Base-by-base conservation (phyloP, 35 echinoderm and acorn worm species). In the Heliocidaris tuberculata region DNA sequence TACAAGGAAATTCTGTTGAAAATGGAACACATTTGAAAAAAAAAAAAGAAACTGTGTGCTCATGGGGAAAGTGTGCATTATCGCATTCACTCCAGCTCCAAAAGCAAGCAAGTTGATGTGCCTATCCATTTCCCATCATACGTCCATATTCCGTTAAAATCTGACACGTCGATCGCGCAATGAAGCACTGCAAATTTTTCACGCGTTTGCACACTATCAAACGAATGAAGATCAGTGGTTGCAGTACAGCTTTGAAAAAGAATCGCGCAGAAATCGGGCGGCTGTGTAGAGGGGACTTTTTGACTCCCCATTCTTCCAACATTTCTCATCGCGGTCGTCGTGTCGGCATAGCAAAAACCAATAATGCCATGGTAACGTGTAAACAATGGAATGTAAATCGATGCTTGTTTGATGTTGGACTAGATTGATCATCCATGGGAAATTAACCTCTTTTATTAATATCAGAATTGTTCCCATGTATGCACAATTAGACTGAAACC, bases 371-470 rank as follows among this genome's bases (percentile, higher is more conserved):
- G 65, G 65, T 21, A 27, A 78, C 65, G 65, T 78, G 65, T 78
- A 78, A 78, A 78, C 65, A 78, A 78, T n/a, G 17, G 27, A n/a
- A 19, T 7, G 65, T 19, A n/a, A 78, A 78, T 78, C 65, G 65
- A 78, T 78, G 65, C 65, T 78, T n/a, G 65, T n/a, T 78, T 78
- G 65, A 21, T 21, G 65, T 78, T 0, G 4, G 65, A 78, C 65
- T 21, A 17, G 65, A 78, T 19, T 78, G 65, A 78, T 78, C 65
- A 24, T 1, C 19, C 21, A 78, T 78, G 65, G 65, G 27, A 78
- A 78, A 78, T 78, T 78, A 78, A 78, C 65, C 65, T 9, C 19
- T n/a, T 71, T 78, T 78, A 78, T 78, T 78, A 78, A 78, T 78
- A 78, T 78, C 65, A 78, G 21, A 27, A n/a, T 71, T 71, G 61